These are phyloP conservation scores for Mungos mungo DNA, from an alignment of 2,113 vertebrate genomes.

Conservation along the genomic window DNA sequence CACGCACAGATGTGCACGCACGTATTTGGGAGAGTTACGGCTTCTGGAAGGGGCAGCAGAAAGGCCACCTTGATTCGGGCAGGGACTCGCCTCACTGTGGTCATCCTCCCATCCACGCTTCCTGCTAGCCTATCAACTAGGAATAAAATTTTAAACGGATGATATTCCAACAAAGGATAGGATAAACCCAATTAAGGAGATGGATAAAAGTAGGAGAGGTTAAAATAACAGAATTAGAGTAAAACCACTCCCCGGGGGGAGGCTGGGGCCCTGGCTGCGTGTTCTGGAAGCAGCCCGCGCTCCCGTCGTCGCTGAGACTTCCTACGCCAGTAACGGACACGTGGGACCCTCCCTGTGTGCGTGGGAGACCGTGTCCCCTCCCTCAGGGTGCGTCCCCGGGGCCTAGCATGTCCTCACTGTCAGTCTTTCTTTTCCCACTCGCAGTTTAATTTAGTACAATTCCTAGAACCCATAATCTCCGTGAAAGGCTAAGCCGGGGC, in stretches of 20 bases:
- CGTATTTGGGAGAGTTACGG: neutral
- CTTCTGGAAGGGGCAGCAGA: neutral
- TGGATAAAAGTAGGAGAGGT: neutral
- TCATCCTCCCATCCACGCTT: neutral
- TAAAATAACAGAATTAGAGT: constrained; percentile 44
- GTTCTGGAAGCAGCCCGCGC: fast-evolving
- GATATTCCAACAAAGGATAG: neutral
- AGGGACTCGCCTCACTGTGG: fast-evolving
- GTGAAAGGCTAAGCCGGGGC: neutral
- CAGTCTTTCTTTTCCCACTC: too few relatives aligned
- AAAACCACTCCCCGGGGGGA: neutral
- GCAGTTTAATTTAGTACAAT: neutral
- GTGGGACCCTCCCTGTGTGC: fast-evolving
- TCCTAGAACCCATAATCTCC: neutral
- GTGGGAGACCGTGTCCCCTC: fast-evolving
- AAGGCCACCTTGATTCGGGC: neutral
- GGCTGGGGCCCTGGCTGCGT: neutral
- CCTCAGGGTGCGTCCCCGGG: neutral
- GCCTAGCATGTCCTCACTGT: fast-evolving
- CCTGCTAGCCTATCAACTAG: neutral
- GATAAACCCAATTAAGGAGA: constrained; percentile 25
- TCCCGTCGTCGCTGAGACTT: neutral
- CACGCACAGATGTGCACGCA: too few relatives aligned
- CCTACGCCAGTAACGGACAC: fast-evolving
- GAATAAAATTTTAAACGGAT: constrained; percentile 23